Percentiles rank a stretch among this genome's conserved stretches.
These are phyloP conservation scores for Machaerirhynchus nigripectus DNA, from an alignment of 2,113 vertebrate genomes.

Conservation along the genomic window DNA sequence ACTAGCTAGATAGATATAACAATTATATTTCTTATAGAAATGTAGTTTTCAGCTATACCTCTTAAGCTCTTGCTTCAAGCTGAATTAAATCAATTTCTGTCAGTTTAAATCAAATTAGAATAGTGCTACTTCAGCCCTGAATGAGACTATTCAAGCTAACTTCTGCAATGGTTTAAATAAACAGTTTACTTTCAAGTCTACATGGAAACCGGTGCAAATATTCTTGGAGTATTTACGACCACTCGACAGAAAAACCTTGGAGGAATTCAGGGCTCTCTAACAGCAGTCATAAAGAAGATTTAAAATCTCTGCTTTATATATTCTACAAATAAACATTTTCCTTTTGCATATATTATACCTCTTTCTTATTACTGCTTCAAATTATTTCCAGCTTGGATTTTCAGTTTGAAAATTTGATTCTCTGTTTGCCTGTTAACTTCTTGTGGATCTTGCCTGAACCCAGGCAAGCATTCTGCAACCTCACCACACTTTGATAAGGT, in stretches of 20 bases:
- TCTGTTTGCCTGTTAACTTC: not conserved
- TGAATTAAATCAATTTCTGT: not conserved
- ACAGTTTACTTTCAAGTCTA: not conserved
- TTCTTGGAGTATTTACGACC: not conserved
- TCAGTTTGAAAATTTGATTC: not conserved
- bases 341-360: not conserved
- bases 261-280: not conserved
- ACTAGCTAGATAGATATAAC: not conserved
- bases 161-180: not conserved
- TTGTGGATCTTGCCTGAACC: not conserved
- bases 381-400: not conserved
- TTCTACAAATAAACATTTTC: not conserved
- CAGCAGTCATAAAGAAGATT: not conserved
- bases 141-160: not conserved
- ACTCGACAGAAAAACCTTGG: not conserved
- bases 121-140: not conserved
- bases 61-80: not conserved
- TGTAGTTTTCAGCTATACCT: not conserved
- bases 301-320: not conserved
- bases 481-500: not conserved
- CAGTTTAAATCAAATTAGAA: not conserved
- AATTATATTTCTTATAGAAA: not conserved
- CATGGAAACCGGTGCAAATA: not conserved
- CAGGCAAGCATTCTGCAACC: not conserved
- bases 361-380: not conserved